Conservation (phyloP, 2,888 invertebrate genomes). For the Drosophila melanosoma region DNA sequence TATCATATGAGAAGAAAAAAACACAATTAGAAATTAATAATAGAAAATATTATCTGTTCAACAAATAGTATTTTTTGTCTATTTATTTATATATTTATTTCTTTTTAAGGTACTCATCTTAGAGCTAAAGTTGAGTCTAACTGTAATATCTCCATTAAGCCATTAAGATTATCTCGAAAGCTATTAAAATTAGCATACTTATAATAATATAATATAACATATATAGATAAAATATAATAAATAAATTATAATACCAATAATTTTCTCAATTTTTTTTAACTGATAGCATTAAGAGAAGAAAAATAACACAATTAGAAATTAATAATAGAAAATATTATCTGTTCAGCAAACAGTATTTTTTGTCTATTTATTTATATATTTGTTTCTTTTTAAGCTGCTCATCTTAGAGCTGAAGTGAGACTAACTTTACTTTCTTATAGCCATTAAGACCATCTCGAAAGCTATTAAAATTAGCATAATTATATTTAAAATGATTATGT, state of each 20-base stretch:
- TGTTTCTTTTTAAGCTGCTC: not conserved
- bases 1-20: too few species aligned
- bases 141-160: too few species aligned
- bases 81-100: constrained; percentile 16
- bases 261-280: too few species aligned
- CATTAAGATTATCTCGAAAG: not conserved
- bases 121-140: too few species aligned
- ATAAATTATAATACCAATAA: too few species aligned
- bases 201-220: too few species aligned
- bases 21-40: too few species aligned
- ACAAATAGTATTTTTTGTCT: not conserved
- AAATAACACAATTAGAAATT: too few species aligned
- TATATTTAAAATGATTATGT: not conserved
- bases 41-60: not conserved
- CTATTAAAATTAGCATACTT: not conserved
- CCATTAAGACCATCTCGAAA: not conserved
- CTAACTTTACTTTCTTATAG: too few species aligned
- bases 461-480: not conserved
- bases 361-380: constrained; percentile 14
- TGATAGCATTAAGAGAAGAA: too few species aligned
- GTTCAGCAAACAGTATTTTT: not conserved
- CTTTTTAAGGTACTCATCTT: not conserved
- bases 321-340: not conserved
- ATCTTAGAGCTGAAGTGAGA: too few species aligned
- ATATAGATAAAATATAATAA: too few species aligned